phyloP scores from a whole-genome alignment of 2,113 vertebrate genomes.

The Lota lota region DNA sequence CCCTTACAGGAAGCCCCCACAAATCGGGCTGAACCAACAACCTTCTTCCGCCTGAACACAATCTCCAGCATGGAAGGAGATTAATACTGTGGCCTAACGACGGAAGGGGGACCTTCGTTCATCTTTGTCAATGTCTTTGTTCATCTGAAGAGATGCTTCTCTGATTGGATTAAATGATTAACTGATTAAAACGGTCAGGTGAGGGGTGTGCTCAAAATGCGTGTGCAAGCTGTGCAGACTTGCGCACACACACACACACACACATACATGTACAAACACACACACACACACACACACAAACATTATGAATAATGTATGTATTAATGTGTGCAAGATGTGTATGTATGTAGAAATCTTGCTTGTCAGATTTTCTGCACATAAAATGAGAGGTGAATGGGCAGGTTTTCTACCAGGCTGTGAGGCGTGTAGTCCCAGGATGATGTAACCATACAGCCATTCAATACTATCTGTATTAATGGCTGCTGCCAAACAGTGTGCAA shows the following conservation, averaged over 20 bases:
- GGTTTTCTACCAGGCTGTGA: background rate
- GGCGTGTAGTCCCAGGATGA: background rate
- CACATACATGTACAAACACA: background rate
- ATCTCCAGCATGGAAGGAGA: no score
- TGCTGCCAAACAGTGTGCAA: conserved; percentile 1
- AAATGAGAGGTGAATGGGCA: background rate
- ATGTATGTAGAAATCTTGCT: background rate
- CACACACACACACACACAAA: conserved; percentile 1
- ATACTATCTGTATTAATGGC: background rate
- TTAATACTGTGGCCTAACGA: no score
- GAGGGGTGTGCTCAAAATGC: no score
- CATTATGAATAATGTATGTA: background rate
- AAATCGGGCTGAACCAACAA: no score
- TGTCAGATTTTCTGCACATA: background rate
- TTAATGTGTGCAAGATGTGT: background rate
- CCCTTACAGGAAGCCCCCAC: no score
- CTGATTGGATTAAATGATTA: no score
- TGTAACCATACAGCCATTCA: conserved; percentile 6
- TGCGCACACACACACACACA: background rate
- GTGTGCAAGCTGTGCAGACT: background rate
- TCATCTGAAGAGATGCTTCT: no score
- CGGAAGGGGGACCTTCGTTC: no score
- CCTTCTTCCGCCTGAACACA: no score
- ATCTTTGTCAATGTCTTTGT: no score
- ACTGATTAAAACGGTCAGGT: no score